Base-by-base conservation (phyloP, 2,888 invertebrate genomes). In the Mystacides longicornis region DNA sequence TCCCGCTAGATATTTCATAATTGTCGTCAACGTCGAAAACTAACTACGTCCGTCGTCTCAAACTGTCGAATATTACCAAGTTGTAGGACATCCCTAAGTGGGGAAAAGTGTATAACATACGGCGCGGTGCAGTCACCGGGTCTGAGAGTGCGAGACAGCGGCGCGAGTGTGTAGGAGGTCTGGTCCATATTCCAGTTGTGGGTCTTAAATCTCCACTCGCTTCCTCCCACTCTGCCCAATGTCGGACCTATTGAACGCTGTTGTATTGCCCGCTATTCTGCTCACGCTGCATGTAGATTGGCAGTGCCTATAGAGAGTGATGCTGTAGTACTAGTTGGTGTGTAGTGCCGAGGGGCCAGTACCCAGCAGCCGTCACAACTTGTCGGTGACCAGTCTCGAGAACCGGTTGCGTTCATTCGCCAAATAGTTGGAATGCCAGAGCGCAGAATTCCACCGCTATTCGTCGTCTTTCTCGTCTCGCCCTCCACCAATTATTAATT, bases 321-420 rank as follows among this genome's bases (percentile, higher is more conserved):
- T n/a, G n/a, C n/a, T n/a, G n/a, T n/a, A n/a, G 3, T n/a, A n/a
- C 2, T 45, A 18, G 5, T 37, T n/a, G 14, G 37, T 37, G 16
- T 16, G 14, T 37, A 14, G 37, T 37, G 14, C 7, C 14, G n/a
- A n/a, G n/a, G n/a, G n/a, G n/a, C n/a, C n/a, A n/a, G n/a, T 7
- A 37, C 37, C 37, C 3, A 27, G 3, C 37, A n/a, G 16, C 37
- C 37, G 16, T 20, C 5, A 14, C 33, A 7, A 2, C 50, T 19
- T 16, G 23, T 4, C 23, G 22, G 48, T 22, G 21, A 23, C 23
- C 48, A 19, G 23, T 16, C 46, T 31, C 49, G 43, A 46, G 43
- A 58, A 58, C 49, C 57, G 57, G 50, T 55, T 48, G 52, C 23
- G 46, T n/a, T 49, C 43, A 55, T 23, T 46, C 42, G 55, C 50